Conservation (phyloP, 2,888 invertebrate genomes). For the Tyria jacobaeae region DNA sequence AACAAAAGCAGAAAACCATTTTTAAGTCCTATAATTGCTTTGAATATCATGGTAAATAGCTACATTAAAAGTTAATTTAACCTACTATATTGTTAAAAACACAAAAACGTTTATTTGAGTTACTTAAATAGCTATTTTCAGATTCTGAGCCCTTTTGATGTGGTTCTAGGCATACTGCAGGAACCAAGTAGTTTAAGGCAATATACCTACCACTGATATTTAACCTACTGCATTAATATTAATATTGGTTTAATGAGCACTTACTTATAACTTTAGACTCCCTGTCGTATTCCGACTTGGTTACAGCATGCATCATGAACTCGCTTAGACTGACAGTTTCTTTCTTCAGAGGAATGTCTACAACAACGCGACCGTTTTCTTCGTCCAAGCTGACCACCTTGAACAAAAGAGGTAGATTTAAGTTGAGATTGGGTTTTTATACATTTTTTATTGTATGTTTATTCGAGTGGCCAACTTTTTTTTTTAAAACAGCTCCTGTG, state of each 20-base stretch:
- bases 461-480: too few relatives aligned
- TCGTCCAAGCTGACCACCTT: slow-evolving; percentile 94
- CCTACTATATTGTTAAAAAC: too few relatives aligned
- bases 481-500: too few relatives aligned
- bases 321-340: slow-evolving; percentile 91
- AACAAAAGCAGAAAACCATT: too few relatives aligned
- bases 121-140: not conserved
- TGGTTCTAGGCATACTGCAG: not conserved
- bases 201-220: too few relatives aligned
- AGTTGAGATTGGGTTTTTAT: not conserved
- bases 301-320: slow-evolving; percentile 91
- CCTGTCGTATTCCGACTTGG: slow-evolving; percentile 92
- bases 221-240: not conserved
- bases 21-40: too few relatives aligned
- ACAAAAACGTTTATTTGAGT: too few relatives aligned
- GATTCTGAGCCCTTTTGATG: not conserved
- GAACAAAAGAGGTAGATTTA: slow-evolving; percentile 15
- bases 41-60: too few relatives aligned
- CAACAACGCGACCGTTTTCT: slow-evolving; percentile 91
- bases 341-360: slow-evolving; percentile 90
- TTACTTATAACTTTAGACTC: slow-evolving; percentile 96
- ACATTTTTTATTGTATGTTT: too few relatives aligned
- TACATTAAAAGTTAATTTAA: too few relatives aligned
- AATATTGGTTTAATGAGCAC: slow-evolving; percentile 50
- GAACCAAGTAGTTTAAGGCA: not conserved